Base-by-base conservation (phyloP, 2,797 vertebrate species). In the Kryptolebias ocellatus region DNA sequence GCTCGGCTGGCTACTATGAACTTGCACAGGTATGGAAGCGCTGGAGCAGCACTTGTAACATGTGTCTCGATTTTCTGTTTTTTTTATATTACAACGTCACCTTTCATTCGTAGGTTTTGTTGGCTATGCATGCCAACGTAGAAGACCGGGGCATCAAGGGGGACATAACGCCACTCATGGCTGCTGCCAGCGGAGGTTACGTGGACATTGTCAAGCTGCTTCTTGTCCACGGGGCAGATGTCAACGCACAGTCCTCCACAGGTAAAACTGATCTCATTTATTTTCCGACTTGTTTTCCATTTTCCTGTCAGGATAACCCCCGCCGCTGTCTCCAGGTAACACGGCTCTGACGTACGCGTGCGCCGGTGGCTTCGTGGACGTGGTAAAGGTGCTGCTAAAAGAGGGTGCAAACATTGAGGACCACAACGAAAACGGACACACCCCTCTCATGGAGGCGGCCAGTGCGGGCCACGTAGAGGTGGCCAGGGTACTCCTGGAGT, bases 371-470 rank as follows among this genome's bases (percentile, higher is more conserved):
- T 99, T 98, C 75, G 95, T 99, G 88, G 98, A 99, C 56, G 97
- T 99, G 79, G 97, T 99, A 70, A 98, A 98, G 93, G 98, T 99
- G 86, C 94, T 99, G 70, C 93, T 99, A 80, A 98, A 98, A 94
- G 97, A 97, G 71, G 98, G 98, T 66, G 98, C 97, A 80, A 99
- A 99, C 90, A 98, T 99, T 79, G 98, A 99, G 93, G 98, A 99
- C 93, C 98, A 99, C 92, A 99, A 99, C 63, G 98, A 99, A 92
- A 99, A 99, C 12, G 98, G 98, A 67, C 98, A 99, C 88, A 99
- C 98, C 2, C 98, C 98, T 42, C 93, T 99, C 61, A 99, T 99
- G 98, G 98, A 99, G 93, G 98, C 98, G 20, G 98, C 98, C 82
- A 99, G 98, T 74, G 98, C 97, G 37, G 98, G 98, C 67, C 98